These are phyloP conservation scores for Arenaria interpres DNA, from an alignment of 2,113 vertebrate species.

Conservation along the genomic window DNA sequence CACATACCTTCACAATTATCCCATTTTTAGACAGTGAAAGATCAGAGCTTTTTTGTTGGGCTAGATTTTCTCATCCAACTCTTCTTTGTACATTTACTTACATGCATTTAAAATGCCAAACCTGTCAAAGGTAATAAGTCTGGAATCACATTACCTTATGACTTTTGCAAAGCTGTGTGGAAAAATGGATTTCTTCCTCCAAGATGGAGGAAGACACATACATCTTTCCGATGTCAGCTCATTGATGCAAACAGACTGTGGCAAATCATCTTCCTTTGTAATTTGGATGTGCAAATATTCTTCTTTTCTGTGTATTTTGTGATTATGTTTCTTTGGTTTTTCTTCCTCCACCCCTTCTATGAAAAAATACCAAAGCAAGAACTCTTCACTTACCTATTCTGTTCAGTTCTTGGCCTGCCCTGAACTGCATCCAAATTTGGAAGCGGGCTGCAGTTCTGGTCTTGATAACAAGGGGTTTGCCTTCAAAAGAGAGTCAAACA, in stretches of 20 bases:
- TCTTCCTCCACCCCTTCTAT: not conserved
- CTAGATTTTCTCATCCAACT: not conserved
- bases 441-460: not conserved
- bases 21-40: not conserved
- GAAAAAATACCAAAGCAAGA: not conserved
- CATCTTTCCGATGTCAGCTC: not conserved
- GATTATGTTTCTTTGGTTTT: not conserved
- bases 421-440: not conserved
- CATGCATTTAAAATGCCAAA: constrained; percentile 43
- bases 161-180: not conserved
- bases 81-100: constrained; percentile 45
- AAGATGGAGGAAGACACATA: constrained; percentile 1
- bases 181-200: constrained; percentile 39
- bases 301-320: not conserved
- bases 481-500: not conserved
- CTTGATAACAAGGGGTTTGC: not conserved
- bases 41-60: not conserved
- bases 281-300: constrained; percentile 44
- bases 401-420: not conserved
- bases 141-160: not conserved
- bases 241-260: constrained; percentile 34
- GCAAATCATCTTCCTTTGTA: constrained; percentile 59
- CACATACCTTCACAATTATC: not conserved
- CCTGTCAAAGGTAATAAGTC: constrained; percentile 37
- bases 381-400: not conserved